Evolutionary conservation across 2,797 vertebrate genomes (phyloP), one percentile per base, ranked within the genome.

Genomic region (Mus minutoides): DNA sequence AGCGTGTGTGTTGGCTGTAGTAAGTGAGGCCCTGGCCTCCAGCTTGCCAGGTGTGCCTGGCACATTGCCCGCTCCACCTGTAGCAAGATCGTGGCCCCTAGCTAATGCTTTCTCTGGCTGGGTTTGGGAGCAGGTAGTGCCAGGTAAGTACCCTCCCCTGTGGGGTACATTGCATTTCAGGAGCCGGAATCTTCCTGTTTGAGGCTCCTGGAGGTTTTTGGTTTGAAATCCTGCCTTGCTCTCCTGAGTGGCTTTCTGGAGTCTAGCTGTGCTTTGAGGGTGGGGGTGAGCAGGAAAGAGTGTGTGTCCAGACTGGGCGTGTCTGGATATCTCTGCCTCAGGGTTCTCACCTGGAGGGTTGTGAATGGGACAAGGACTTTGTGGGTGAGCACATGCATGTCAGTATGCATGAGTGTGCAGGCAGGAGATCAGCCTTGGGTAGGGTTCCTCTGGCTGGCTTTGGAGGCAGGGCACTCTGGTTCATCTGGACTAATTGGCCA

Each of bases 61-160:
- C 43, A 34, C 24, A 46, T 7, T 19, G 56, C 46, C n/a, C 5
- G 4, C 24, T 67, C 46, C 4, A 73, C 69, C 16, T 43, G 75
- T 21, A 16, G 21, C 34, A 54, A 24, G 37, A 90, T 64, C 62
- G 6, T 31, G 49, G 69, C 67, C n/a, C 37, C 69, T 58, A 75
- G 86, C 86, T 88, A 73, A 37, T 75, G 17, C 52, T 58, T 75
- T n/a, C 26, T 60, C 80, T 85, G 54, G n/a, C 73, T 56, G 64
- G 82, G 29, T 6, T 29, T 31, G 26, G 34, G 34, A 24, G n/a
- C 34, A n/a, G 88, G 26, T 58, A 64, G 52, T 58, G 56, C 64
- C n/a, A 8, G 54, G 7, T 52, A 22, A 4, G 31, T 19, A 56
- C 26, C 60, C n/a, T 26, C 2, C n/a, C 83, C 21, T 4, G 9